Conservation (phyloP, 2,888 invertebrate genomes). For the Harpalus rubripes region DNA sequence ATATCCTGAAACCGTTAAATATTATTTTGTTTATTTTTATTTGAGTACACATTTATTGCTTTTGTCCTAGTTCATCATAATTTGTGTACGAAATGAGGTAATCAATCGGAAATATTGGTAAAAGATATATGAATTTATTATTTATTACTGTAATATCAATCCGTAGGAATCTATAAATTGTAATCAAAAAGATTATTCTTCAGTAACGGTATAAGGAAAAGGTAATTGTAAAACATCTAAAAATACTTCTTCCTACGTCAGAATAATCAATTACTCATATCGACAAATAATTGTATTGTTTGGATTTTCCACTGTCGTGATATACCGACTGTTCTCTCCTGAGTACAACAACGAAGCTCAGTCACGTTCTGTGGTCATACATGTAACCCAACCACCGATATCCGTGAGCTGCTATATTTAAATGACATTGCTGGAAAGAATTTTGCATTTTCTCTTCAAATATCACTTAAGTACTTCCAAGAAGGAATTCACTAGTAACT, state of each 20-base stretch:
- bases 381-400: slow-evolving; percentile 54
- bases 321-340: slow-evolving; percentile 33
- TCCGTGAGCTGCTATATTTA: slow-evolving; percentile 54
- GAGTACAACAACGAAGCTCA: not conserved
- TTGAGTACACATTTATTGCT: too few relatives aligned
- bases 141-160: not conserved
- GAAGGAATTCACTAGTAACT: slow-evolving; percentile 7
- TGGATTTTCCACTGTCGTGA: slow-evolving; percentile 49
- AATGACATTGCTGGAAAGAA: slow-evolving; percentile 38
- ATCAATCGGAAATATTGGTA: not conserved
- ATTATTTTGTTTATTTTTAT: too few relatives aligned
- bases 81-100: too few relatives aligned
- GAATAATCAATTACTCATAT: slow-evolving; percentile 54
- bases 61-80: too few relatives aligned
- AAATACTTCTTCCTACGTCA: slow-evolving; percentile 19
- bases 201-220: slow-evolving; percentile 11
- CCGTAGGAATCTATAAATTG: not conserved
- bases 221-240: slow-evolving; percentile 24
- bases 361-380: slow-evolving; percentile 57
- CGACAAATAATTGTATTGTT: slow-evolving; percentile 54
- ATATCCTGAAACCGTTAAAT: too few relatives aligned
- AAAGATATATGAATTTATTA: not conserved
- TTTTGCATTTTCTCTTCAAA: slow-evolving; percentile 20
- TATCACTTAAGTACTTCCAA: not conserved
- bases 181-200: not conserved